Percentiles rank a stretch among this genome's conserved stretches.
Conservation (phyloP, 2,113 vertebrate genomes). For the Callocephalon fimbriatum region DNA sequence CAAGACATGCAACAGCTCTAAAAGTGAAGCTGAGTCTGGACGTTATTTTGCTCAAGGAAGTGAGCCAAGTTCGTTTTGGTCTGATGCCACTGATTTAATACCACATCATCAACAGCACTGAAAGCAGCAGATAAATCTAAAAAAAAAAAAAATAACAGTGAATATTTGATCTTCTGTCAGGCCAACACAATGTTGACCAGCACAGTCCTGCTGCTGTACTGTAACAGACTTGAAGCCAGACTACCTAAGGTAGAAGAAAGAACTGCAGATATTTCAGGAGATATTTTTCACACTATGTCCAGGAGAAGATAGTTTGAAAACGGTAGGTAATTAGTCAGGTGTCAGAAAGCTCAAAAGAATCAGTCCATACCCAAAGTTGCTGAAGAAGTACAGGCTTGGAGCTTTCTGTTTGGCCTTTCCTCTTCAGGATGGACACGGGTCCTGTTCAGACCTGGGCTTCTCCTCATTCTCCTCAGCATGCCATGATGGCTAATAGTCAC, state of each 20-base stretch:
- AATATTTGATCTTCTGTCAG: not conserved
- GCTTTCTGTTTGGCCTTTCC: not conserved
- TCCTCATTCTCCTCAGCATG: not conserved
- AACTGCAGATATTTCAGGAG: not conserved
- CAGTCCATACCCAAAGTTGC: rapidly evolving
- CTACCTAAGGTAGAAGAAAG: not conserved
- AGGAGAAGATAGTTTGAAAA: not conserved
- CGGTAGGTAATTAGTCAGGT: not conserved
- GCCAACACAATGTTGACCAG: not conserved
- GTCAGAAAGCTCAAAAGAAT: not conserved
- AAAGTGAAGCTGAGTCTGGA: not conserved
- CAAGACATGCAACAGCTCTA: not conserved
- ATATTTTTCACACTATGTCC: not conserved
- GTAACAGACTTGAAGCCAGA: not conserved
- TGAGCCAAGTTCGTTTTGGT: not conserved
- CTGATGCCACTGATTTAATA: not conserved
- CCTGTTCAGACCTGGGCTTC: not conserved
- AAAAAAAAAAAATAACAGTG: not conserved
- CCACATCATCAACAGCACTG: not conserved
- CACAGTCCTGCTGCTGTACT: not conserved
- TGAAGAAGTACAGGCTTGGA: not conserved
- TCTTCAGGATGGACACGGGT: not conserved
- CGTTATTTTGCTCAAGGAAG: not conserved
- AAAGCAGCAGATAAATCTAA: not conserved
- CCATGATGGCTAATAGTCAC: not conserved